These are phyloP conservation scores for Rhimphoctona megacephalus DNA, from an alignment of 2,888 invertebrate species.

Conservation along the genomic window DNA sequence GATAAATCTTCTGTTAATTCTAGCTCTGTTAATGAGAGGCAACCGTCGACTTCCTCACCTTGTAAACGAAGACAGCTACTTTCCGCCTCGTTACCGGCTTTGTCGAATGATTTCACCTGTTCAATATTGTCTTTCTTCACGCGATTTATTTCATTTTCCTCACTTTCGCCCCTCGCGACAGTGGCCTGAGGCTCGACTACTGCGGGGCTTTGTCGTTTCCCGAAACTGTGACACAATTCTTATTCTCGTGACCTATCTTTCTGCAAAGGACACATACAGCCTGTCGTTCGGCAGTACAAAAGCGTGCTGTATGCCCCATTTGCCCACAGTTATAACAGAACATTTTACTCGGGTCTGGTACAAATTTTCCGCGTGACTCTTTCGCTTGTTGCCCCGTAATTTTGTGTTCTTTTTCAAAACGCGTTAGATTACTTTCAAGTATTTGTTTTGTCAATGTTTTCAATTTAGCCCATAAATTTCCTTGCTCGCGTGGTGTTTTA, in stretches of 20 bases:
- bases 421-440: constrained; percentile 34
- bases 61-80: not conserved
- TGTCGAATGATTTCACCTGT: not conserved
- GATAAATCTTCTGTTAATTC: not conserved
- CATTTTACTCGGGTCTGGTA: constrained; percentile 21
- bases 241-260: constrained; percentile 36
- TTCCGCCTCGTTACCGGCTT: not conserved
- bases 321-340: constrained; percentile 47
- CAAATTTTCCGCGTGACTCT: not conserved
- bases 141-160: not conserved
- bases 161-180: constrained; percentile 14
- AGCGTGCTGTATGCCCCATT: constrained; percentile 41
- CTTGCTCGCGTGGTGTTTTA: not conserved
- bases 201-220: constrained; percentile 49
- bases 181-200: constrained; percentile 43
- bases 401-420: constrained; percentile 7
- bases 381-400: not conserved
- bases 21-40: not conserved
- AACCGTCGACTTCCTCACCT: not conserved
- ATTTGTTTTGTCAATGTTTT: constrained; percentile 35
- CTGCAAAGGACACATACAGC: constrained; percentile 26
- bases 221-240: constrained; percentile 29
- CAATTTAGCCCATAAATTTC: not conserved
- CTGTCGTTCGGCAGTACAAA: constrained; percentile 39
- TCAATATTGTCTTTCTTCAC: not conserved